Evolutionary conservation across 2,113 vertebrate genomes (phyloP).

Genomic region (Bos taurus): DNA sequence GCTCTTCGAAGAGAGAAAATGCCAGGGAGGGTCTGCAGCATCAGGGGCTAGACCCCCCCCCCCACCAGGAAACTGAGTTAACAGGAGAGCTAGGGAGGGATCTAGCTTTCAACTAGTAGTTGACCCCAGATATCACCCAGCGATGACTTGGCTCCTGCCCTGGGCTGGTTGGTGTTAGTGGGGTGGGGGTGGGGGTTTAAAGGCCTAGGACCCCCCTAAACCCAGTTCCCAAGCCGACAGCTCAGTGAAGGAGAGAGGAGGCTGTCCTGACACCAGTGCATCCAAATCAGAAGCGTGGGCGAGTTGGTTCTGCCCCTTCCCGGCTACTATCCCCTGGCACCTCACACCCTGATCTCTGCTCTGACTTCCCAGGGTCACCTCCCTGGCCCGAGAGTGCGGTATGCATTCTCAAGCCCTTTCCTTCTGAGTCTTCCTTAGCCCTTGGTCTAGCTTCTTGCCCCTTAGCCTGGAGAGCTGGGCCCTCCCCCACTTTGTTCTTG

Average conservation of each 20-base stretch:
- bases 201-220: neutral
- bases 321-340: neutral
- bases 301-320: neutral
- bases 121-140: neutral
- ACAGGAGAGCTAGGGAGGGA: neutral
- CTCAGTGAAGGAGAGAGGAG: neutral
- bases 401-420: neutral
- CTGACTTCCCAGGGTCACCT: neutral
- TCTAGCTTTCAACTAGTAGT: neutral
- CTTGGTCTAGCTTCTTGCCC: neutral
- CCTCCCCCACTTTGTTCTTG: neutral
- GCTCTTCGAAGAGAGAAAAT: neutral
- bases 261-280: neutral
- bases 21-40: neutral
- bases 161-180: neutral
- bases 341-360: neutral
- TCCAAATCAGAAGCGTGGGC: neutral
- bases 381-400: neutral
- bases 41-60: neutral
- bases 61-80: neutral
- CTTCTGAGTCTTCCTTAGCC: neutral
- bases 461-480: neutral
- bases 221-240: neutral
- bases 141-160: neutral
- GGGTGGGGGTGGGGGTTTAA: neutral